Conservation (phyloP, 92 coral and sea anemone species). For the Chrysogorgia sp. region DNA sequence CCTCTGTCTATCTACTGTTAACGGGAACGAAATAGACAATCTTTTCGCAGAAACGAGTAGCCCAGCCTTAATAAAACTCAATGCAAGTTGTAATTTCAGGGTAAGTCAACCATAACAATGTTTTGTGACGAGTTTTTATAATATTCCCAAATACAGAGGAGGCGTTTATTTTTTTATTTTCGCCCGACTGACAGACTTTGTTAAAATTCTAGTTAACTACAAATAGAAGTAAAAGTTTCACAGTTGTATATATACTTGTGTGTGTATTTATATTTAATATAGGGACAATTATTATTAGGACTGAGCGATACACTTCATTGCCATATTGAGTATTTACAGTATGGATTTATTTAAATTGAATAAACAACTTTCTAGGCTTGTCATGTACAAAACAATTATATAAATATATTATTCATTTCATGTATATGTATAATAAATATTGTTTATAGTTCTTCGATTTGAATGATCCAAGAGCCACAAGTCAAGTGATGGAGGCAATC, state of each 20-base stretch:
- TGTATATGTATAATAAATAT: not conserved
- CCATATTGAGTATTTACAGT: too few relatives aligned
- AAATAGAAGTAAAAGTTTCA: too few relatives aligned
- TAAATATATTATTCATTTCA: not conserved
- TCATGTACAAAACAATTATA: not conserved
- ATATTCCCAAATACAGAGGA: too few relatives aligned
- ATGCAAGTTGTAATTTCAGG: constrained; percentile 52
- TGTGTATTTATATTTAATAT: too few relatives aligned
- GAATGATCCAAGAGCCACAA: constrained; percentile 21
- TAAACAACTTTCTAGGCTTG: not conserved
- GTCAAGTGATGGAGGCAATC: constrained; percentile 1
- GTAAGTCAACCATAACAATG: constrained; percentile 31
- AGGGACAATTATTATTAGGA: too few relatives aligned
- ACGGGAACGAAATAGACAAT: constrained; percentile 28
- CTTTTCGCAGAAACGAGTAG: constrained; percentile 16
- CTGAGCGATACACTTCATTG: too few relatives aligned
- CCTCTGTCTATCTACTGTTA: constrained; percentile 28
- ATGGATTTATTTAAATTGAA: too few relatives aligned
- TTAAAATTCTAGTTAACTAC: too few relatives aligned
- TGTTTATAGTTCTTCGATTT: constrained; percentile 53
- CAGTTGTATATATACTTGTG: too few relatives aligned
- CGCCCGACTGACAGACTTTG: too few relatives aligned
- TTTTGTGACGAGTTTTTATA: not conserved
- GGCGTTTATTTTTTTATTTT: too few relatives aligned
- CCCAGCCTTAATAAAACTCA: constrained; percentile 48